phyloP scores from a whole-genome alignment of 2,888 invertebrate species.

The Anodontia alba region DNA sequence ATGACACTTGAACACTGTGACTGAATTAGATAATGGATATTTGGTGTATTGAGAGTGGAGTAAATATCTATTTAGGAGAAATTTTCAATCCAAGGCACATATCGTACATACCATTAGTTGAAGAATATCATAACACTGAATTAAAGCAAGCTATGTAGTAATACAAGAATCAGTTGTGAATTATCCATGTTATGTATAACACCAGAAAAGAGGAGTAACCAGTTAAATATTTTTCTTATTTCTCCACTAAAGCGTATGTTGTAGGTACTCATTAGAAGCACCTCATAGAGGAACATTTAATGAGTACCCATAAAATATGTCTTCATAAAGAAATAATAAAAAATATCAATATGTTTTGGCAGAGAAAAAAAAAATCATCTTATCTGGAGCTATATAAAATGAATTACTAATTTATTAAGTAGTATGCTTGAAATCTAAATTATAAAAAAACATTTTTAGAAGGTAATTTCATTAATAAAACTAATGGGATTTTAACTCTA shows the following conservation, averaged over 20 bases:
- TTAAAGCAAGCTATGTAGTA: conserved; percentile 7
- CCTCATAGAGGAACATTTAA: too few relatives aligned
- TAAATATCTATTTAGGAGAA: conserved; percentile 7
- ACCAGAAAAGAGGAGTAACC: too few relatives aligned
- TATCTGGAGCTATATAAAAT: too few relatives aligned
- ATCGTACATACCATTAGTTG: background rate
- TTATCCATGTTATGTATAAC: background rate
- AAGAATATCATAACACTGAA: background rate
- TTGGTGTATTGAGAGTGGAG: conserved; percentile 5
- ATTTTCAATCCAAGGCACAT: background rate
- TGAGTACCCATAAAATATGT: too few relatives aligned
- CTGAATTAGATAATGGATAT: conserved; percentile 9
- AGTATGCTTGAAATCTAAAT: background rate
- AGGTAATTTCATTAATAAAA: conserved; percentile 6
- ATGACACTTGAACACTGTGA: conserved; percentile 7
- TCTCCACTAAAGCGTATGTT: too few relatives aligned
- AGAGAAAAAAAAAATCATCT: too few relatives aligned
- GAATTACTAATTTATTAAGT: background rate
- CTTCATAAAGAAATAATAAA: too few relatives aligned
- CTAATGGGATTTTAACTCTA: background rate
- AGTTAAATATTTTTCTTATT: too few relatives aligned
- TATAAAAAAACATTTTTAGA: conserved; percentile 3
- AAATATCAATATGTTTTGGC: too few relatives aligned
- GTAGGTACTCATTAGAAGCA: too few relatives aligned
- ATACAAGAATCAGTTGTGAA: background rate